Evolutionary conservation across 2,113 vertebrate genomes (phyloP).

Genomic region (Eonycteris spelaea): DNA sequence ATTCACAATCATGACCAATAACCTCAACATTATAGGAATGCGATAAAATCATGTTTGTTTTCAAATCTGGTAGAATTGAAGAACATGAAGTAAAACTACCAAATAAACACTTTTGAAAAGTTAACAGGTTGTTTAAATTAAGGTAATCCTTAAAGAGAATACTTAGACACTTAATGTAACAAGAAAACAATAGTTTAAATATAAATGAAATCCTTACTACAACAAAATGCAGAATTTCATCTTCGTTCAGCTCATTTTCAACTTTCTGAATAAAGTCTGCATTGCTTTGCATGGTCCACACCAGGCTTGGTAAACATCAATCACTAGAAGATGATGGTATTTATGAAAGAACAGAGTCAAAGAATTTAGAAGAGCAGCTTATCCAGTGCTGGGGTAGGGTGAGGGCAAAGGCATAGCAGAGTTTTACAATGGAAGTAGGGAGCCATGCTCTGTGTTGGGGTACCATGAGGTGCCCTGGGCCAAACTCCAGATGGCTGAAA

Average conservation of each 20-base stretch:
- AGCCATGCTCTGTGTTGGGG: background rate
- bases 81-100: background rate
- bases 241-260: conserved; percentile 80
- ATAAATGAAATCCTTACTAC: conserved; percentile 77
- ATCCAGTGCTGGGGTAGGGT: background rate
- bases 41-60: background rate
- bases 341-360: background rate
- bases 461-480: background rate
- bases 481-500: background rate
- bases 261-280: conserved; percentile 76
- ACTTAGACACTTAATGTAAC: background rate
- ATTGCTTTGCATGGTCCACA: conserved; percentile 87
- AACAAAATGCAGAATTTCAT: conserved; percentile 81
- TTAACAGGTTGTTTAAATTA: background rate
- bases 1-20: background rate
- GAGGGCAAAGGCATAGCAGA: background rate
- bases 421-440: background rate
- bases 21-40: background rate
- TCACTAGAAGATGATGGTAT: conserved; percentile 69
- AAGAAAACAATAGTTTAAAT: background rate
- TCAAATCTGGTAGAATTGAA: background rate
- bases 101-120: background rate
- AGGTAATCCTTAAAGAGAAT: background rate
- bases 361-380: background rate
- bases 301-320: conserved; percentile 85